Conservation (phyloP, 2,797 vertebrate species). For the Hephaestus fuliginosus region DNA sequence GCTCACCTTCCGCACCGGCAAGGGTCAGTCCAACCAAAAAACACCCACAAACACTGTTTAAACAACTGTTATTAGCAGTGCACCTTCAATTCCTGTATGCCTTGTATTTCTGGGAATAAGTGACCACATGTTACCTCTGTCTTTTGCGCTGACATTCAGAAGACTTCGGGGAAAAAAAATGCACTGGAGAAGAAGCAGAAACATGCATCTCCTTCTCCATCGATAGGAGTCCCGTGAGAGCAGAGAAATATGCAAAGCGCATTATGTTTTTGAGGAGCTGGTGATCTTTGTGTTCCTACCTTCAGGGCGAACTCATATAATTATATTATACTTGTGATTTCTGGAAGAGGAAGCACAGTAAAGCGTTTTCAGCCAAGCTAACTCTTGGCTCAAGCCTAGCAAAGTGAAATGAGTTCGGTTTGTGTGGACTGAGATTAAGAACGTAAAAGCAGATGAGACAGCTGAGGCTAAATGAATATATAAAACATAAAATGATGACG, state of each 20-base stretch:
- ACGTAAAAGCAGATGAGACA: conserved; percentile 11
- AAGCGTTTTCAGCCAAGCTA: background rate
- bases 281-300: conserved; percentile 13
- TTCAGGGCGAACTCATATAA: conserved; percentile 6
- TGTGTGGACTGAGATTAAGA: conserved; percentile 10
- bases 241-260: no score
- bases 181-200: conserved; percentile 3
- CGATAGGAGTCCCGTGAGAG: conserved; percentile 1
- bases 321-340: conserved; percentile 10
- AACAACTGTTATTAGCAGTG: background rate
- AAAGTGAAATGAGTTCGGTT: conserved; percentile 3
- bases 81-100: background rate
- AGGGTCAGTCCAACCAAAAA: conserved; percentile 84
- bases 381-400: background rate
- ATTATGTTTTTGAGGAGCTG: no score
- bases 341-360: background rate
- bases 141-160: conserved; percentile 21
- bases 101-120: conserved; percentile 23
- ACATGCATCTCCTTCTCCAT: background rate
- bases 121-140: background rate
- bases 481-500: background rate
- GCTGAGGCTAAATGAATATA: background rate
- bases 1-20: conserved; percentile 98
- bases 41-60: background rate
- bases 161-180: conserved; percentile 23